These are phyloP conservation scores for Bombus superbus DNA, from an alignment of 1,140 invertebrate species.

Conservation along the genomic window DNA sequence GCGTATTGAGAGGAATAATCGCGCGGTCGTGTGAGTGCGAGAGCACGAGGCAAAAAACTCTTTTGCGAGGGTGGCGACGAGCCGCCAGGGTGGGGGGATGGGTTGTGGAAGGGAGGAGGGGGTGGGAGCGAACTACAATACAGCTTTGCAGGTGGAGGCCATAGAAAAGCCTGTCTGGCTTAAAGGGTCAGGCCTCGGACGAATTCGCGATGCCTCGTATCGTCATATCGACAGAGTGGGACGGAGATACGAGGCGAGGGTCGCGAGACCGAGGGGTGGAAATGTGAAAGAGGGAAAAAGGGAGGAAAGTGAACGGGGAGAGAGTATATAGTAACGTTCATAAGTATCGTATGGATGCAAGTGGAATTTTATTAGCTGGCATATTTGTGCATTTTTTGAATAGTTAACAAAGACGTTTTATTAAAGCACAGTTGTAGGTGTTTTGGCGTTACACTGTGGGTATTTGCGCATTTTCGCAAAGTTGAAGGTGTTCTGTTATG, in stretches of 20 bases:
- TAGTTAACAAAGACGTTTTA: too few relatives aligned
- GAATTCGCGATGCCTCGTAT: constrained; percentile 55
- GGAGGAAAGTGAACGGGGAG: neutral
- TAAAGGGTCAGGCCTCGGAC: constrained; percentile 77
- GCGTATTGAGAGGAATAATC: constrained; percentile 50
- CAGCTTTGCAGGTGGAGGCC: constrained; percentile 74
- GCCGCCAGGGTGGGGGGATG: neutral
- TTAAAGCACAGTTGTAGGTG: too few relatives aligned
- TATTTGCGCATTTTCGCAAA: too few relatives aligned
- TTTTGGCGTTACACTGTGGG: rapidly evolving
- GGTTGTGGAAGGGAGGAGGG: neutral
- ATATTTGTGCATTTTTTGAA: too few relatives aligned
- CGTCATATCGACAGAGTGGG: constrained; percentile 17
- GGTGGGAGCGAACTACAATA: constrained; percentile 66
- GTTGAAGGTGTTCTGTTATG: too few relatives aligned
- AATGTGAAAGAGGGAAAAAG: neutral
- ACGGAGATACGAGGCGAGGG: neutral
- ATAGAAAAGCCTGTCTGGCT: constrained; percentile 80
- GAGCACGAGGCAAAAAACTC: constrained; percentile 70
- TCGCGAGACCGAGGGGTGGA: neutral
- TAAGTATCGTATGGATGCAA: neutral
- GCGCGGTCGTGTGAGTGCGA: constrained; percentile 63
- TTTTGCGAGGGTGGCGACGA: constrained; percentile 64
- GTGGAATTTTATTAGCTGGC: neutral
- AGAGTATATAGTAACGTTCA: neutral